A percentile compares a stretch with the other conserved stretches of the same genome.
phyloP scores from a whole-genome alignment of 2,888 invertebrate genomes.

The Heliconius ethilla region DNA sequence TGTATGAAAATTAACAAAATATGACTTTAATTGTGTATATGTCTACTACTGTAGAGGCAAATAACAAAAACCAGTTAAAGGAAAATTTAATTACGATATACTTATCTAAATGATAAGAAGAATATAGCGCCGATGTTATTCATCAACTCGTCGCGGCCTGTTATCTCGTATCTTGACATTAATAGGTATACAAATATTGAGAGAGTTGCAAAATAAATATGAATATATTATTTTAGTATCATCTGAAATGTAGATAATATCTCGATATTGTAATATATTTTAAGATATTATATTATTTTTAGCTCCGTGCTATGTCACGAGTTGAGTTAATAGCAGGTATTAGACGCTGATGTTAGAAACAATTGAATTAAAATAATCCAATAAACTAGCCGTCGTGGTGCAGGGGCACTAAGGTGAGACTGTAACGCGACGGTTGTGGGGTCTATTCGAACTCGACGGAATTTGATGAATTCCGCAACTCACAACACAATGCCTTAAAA shows the following conservation, averaged over 20 bases:
- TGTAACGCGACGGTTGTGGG: too few relatives aligned
- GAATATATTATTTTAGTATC: constrained; percentile 9
- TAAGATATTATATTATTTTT: background rate
- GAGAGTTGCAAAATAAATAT: constrained; percentile 12
- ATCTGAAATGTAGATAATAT: background rate
- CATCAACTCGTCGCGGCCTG: background rate
- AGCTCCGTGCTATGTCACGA: background rate
- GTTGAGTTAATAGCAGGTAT: background rate
- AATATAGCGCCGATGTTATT: constrained; percentile 4
- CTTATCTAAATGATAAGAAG: constrained; percentile 2
- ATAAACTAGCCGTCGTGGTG: background rate
- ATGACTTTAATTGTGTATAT: background rate
- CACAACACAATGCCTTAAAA: too few relatives aligned
- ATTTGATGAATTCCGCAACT: too few relatives aligned
- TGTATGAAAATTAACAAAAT: background rate
- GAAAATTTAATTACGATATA: constrained; percentile 17
- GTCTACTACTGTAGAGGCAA: too few relatives aligned
- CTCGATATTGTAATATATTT: constrained; percentile 1
- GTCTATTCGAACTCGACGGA: too few relatives aligned
- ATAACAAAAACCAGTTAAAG: background rate
- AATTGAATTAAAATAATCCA: background rate
- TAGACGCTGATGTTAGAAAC: background rate
- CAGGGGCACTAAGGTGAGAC: too few relatives aligned
- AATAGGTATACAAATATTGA: background rate
- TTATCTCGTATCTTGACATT: constrained; percentile 20